Evolutionary conservation across 2,888 invertebrate species (phyloP).

Genomic region (Dynastes maya): DNA sequence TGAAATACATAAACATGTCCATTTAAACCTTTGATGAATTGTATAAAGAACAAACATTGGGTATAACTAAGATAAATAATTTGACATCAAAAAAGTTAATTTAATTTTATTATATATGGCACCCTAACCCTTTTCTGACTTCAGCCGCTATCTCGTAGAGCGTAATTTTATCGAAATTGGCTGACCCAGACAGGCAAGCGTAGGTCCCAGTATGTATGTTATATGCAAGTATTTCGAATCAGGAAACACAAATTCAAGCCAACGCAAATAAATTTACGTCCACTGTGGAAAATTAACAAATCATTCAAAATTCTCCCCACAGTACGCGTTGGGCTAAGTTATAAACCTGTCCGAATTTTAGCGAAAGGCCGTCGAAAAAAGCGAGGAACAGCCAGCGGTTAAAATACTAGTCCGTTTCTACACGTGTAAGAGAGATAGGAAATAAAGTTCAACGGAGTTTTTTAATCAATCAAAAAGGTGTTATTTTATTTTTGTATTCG

Average conservation of each 20-base stretch:
- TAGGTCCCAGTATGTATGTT: neutral
- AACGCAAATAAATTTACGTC: conserved; percentile 37
- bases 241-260: conserved; percentile 34
- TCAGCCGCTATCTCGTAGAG: conserved; percentile 23
- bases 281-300: conserved; percentile 33
- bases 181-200: conserved; percentile 2
- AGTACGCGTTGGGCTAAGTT: conserved; percentile 21
- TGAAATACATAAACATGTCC: conserved; percentile 9
- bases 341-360: conserved; percentile 35
- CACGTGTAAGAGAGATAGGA: neutral
- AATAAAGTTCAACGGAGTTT: conserved; percentile 25
- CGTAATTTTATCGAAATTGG: conserved; percentile 32
- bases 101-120: conserved; percentile 41
- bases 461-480: conserved; percentile 37
- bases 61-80: conserved; percentile 31
- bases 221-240: conserved; percentile 21
- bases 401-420: conserved; percentile 22
- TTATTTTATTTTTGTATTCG: conserved; percentile 13
- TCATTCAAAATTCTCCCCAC: conserved; percentile 36
- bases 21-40: conserved; percentile 33
- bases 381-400: conserved; percentile 16
- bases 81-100: conserved; percentile 41
- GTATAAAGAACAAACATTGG: conserved; percentile 16
- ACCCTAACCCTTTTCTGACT: conserved; percentile 22
- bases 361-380: conserved; percentile 14